Evolutionary conservation across 2,888 invertebrate species (phyloP).

Genomic region (Buathra laborator): DNA sequence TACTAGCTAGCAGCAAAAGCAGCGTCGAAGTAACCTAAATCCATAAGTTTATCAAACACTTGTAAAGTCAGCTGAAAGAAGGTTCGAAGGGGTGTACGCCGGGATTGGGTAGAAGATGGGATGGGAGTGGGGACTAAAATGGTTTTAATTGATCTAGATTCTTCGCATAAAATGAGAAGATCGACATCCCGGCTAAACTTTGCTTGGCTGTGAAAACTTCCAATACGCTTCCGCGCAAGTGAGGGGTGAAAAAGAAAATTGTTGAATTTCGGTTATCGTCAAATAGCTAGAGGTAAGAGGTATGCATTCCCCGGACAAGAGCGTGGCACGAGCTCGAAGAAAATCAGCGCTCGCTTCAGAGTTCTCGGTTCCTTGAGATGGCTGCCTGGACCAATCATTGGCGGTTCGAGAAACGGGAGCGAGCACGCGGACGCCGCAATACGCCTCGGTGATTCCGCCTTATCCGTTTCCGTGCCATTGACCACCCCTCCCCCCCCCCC

Average conservation of each 20-base stretch:
- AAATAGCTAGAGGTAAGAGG: neutral
- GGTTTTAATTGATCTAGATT: conserved; percentile 20
- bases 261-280: conserved; percentile 2
- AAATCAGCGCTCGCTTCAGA: conserved; percentile 52
- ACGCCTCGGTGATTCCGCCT: conserved; percentile 76
- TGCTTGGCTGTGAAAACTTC: conserved; percentile 15
- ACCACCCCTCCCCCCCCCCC: conserved; percentile 59
- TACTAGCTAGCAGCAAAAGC: neutral
- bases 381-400: conserved; percentile 72
- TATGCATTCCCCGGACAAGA: conserved; percentile 17
- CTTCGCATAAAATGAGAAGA: conserved; percentile 9
- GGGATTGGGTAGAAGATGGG: neutral
- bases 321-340: conserved; percentile 19
- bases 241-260: conserved; percentile 14
- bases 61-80: neutral
- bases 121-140: neutral
- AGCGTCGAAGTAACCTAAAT: conserved; percentile 32
- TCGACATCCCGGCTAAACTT: neutral
- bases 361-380: conserved; percentile 5
- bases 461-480: conserved; percentile 78
- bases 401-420: conserved; percentile 56
- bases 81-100: neutral
- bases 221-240: conserved; percentile 2
- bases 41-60: conserved; percentile 40
- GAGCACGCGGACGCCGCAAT: conserved; percentile 60